phyloP scores from a whole-genome alignment of 2,888 invertebrate species.

The Cheiracanthium punctorium region DNA sequence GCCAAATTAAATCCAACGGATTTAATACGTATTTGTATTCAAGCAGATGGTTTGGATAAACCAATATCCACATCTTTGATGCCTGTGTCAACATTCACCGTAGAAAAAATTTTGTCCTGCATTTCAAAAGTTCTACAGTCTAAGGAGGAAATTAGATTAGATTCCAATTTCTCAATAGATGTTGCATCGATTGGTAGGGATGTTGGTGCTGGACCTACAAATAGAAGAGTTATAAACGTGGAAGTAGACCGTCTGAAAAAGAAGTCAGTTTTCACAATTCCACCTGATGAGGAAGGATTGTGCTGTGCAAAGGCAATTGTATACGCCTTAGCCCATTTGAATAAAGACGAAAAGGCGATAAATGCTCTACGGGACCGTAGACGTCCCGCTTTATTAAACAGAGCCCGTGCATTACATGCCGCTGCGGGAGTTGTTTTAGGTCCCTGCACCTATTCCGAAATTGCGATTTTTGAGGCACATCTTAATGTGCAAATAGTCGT shows the following conservation, averaged over 20 bases:
- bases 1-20: background rate
- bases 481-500: too few species aligned
- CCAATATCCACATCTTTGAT: background rate
- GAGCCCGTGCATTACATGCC: background rate
- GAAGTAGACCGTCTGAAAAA: background rate
- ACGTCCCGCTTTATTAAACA: constrained; percentile 1
- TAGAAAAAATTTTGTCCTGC: too few species aligned
- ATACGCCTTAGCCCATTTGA: too few species aligned
- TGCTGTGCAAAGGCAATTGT: too few species aligned
- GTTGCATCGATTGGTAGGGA: background rate
- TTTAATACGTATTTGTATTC: background rate
- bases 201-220: too few species aligned
- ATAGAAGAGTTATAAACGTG: background rate
- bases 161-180: background rate
- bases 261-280: too few species aligned
- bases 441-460: background rate
- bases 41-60: background rate
- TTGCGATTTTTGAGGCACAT: background rate
- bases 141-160: too few species aligned
- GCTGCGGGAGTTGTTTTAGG: too few species aligned
- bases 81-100: background rate
- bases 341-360: background rate
- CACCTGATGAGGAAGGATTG: too few species aligned
- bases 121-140: too few species aligned
- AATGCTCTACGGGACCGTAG: background rate